These are phyloP conservation scores for Eristalis pertinax DNA, from an alignment of 2,888 invertebrate species.

Conservation along the genomic window DNA sequence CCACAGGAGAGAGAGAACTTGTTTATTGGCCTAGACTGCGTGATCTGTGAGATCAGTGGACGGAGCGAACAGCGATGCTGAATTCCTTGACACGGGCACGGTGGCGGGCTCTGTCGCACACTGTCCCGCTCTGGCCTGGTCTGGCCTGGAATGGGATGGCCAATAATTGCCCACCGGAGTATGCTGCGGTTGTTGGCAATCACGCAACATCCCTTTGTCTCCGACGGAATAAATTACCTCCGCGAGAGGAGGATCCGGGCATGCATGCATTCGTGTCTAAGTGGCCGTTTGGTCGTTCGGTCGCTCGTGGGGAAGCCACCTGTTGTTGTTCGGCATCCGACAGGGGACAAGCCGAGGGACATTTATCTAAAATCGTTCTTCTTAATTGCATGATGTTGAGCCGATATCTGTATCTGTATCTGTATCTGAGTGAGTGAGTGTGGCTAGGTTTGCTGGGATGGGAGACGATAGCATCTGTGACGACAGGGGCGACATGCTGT, in stretches of 20 bases:
- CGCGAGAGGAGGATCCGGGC: slow-evolving; percentile 4
- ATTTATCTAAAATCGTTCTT: slow-evolving; percentile 56
- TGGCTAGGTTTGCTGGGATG: neutral
- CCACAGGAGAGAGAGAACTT: slow-evolving; percentile 60
- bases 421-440: neutral
- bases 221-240: slow-evolving; percentile 66
- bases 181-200: slow-evolving; percentile 59
- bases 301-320: slow-evolving; percentile 35
- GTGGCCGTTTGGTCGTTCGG: neutral
- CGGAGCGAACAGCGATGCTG: slow-evolving; percentile 54
- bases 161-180: slow-evolving; percentile 60
- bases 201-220: slow-evolving; percentile 72
- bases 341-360: slow-evolving; percentile 40
- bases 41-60: slow-evolving; percentile 58
- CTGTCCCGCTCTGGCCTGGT: neutral
- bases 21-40: slow-evolving; percentile 69
- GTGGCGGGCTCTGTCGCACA: slow-evolving; percentile 33
- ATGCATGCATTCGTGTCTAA: slow-evolving; percentile 27
- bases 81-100: slow-evolving; percentile 62
- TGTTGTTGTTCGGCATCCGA: slow-evolving; percentile 44
- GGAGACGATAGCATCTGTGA: slow-evolving; percentile 2
- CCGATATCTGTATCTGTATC: neutral
- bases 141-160: slow-evolving; percentile 11
- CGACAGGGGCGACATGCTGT: slow-evolving; percentile 51
- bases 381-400: slow-evolving; percentile 66